A percentile compares a stretch with the other conserved stretches of the same genome.
Conservation (phyloP, 1,140 invertebrate genomes). For the Neuroterus valhalla region DNA sequence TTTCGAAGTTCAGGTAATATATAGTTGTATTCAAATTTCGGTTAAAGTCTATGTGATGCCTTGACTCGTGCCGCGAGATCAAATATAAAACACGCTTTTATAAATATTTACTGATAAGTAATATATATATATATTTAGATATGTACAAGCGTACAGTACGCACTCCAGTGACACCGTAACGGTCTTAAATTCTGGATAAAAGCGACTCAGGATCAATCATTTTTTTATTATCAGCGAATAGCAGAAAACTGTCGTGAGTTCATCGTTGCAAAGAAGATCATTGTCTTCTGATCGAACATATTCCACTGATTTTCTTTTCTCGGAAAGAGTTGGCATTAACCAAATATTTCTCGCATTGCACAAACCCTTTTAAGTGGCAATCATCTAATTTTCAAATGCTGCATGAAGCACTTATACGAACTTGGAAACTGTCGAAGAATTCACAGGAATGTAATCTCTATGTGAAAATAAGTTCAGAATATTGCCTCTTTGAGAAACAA, state of each 20-base stretch:
- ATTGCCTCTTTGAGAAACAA: conserved; percentile 19
- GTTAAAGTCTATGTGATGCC: conserved; percentile 6
- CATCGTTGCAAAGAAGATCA: background rate
- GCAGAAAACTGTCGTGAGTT: background rate
- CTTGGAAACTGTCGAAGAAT: background rate
- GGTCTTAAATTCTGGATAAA: conserved; percentile 1
- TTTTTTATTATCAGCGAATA: background rate
- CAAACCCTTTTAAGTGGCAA: background rate
- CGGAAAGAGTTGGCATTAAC: background rate
- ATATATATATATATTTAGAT: background rate
- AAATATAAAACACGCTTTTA: conserved; percentile 18
- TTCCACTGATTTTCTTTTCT: conserved; percentile 10
- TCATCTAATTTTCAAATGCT: background rate
- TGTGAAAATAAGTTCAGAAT: background rate
- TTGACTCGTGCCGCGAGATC: conserved; percentile 13
- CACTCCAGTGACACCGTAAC: background rate
- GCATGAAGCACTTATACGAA: background rate
- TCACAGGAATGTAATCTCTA: background rate
- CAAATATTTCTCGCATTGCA: background rate
- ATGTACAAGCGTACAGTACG: background rate
- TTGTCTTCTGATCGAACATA: background rate
- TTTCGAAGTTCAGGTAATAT: background rate
- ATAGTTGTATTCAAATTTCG: conserved; percentile 15
- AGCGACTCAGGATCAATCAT: background rate
- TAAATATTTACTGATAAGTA: background rate